phyloP scores from a whole-genome alignment of 2,797 vertebrate genomes.

The Borostomias antarcticus region DNA sequence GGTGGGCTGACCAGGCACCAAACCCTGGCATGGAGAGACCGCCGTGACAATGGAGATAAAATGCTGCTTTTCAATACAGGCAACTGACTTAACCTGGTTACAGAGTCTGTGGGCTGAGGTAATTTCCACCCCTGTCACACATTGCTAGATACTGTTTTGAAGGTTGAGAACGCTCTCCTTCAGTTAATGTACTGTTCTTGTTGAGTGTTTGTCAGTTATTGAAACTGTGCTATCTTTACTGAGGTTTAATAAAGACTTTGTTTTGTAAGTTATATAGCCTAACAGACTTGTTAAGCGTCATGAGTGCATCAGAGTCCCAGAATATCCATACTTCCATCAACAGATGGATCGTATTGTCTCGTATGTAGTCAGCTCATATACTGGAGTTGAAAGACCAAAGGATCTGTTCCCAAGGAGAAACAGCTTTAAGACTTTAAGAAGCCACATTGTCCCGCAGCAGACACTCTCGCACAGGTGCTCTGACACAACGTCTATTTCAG shows the following conservation, averaged over 20 bases:
- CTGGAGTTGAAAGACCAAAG: background rate
- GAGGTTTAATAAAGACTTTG: background rate
- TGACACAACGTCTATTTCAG: constrained; percentile 57
- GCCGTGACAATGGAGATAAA: constrained; percentile 1
- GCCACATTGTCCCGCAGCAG: constrained; percentile 71
- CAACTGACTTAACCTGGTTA: background rate
- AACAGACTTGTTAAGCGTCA: background rate
- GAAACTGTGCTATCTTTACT: too few species aligned
- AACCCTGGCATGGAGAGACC: background rate
- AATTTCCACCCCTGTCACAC: background rate
- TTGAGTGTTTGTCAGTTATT: background rate
- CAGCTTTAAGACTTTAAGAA: background rate
- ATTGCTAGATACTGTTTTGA: background rate
- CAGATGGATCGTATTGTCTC: too few species aligned
- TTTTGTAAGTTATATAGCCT: background rate
- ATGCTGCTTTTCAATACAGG: background rate
- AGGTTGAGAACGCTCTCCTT: background rate
- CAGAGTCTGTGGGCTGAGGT: background rate
- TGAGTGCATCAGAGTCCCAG: background rate
- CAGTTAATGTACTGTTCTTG: background rate
- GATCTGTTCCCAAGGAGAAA: background rate
- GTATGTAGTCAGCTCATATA: too few species aligned
- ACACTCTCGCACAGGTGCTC: constrained; percentile 69
- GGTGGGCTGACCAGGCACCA: background rate
- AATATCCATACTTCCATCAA: background rate